Percentiles rank a stretch among this genome's conserved stretches.
Evolutionary conservation across 2,888 invertebrate species (phyloP).

Genomic region (Meta bourneti): DNA sequence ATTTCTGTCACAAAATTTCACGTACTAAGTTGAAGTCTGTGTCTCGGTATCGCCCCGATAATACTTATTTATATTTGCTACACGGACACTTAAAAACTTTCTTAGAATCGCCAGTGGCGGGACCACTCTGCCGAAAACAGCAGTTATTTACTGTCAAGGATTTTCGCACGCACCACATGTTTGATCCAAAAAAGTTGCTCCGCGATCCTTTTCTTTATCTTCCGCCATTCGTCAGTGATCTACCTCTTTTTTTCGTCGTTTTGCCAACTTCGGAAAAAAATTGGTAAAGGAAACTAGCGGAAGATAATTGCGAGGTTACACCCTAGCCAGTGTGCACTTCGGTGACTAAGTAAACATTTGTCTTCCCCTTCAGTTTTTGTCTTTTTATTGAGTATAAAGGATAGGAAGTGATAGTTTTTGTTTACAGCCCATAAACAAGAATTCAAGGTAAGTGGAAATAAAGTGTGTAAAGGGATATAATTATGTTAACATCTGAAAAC

Average conservation of each 20-base stretch:
- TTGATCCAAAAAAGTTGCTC: not conserved
- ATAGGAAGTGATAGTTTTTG: too few relatives aligned
- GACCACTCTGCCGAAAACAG: not conserved
- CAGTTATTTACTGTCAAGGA: not conserved
- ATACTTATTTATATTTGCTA: not conserved
- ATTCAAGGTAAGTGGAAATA: too few relatives aligned
- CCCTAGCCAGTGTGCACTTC: too few relatives aligned
- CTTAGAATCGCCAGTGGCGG: not conserved
- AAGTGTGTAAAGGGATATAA: too few relatives aligned
- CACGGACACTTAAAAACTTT: not conserved
- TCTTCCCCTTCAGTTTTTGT: too few relatives aligned
- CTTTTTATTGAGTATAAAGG: too few relatives aligned
- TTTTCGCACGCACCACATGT: not conserved
- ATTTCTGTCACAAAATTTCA: not conserved
- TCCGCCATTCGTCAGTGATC: not conserved
- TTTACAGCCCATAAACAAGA: too few relatives aligned
- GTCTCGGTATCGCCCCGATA: not conserved
- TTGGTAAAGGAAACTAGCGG: not conserved
- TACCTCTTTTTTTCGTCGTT: not conserved
- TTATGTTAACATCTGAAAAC: too few relatives aligned
- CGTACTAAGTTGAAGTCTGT: too few relatives aligned
- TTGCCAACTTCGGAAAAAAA: not conserved
- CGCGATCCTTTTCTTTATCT: not conserved
- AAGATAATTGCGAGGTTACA: not conserved
- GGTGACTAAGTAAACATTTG: too few relatives aligned